A percentile compares a stretch with the other conserved stretches of the same genome.
Conservation (phyloP, 2,888 invertebrate genomes). For the Diplazon laetatorius region DNA sequence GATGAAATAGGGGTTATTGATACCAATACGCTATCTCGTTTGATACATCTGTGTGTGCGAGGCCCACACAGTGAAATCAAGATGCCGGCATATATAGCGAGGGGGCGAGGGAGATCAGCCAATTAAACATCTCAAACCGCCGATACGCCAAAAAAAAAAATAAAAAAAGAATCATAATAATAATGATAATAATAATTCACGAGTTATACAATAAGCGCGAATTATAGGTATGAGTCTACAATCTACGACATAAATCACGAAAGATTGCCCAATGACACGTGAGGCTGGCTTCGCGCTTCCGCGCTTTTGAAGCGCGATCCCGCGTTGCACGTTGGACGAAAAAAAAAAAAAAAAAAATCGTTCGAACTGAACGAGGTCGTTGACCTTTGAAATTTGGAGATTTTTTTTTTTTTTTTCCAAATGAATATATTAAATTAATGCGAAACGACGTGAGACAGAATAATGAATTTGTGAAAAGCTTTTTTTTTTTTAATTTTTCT, state of each 20-base stretch:
- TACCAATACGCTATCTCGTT: neutral
- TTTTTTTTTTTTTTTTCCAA: no score
- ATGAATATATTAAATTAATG: no score
- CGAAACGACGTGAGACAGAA: no score
- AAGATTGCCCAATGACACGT: constrained; percentile 28
- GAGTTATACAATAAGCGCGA: constrained; percentile 56
- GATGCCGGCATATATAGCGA: constrained; percentile 33
- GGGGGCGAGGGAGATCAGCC: constrained; percentile 9
- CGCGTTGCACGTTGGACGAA: neutral
- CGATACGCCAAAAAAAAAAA: constrained; percentile 7
- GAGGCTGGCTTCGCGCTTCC: constrained; percentile 6
- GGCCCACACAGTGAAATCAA: constrained; percentile 20
- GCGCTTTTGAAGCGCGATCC: neutral
- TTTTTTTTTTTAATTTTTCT: no score
- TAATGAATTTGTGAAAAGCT: no score
- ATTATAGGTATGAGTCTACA: constrained; percentile 27
- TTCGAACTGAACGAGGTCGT: no score
- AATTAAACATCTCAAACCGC: constrained; percentile 51
- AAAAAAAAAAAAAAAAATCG: constrained; percentile 23
- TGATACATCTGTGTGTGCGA: neutral
- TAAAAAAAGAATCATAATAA: no score
- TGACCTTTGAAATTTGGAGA: no score
- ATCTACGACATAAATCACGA: constrained; percentile 9
- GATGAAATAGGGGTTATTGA: constrained; percentile 24
- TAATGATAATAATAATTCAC: no score